Evolutionary conservation across 2,888 invertebrate genomes (phyloP).

Genomic region (Heliconius hortense): DNA sequence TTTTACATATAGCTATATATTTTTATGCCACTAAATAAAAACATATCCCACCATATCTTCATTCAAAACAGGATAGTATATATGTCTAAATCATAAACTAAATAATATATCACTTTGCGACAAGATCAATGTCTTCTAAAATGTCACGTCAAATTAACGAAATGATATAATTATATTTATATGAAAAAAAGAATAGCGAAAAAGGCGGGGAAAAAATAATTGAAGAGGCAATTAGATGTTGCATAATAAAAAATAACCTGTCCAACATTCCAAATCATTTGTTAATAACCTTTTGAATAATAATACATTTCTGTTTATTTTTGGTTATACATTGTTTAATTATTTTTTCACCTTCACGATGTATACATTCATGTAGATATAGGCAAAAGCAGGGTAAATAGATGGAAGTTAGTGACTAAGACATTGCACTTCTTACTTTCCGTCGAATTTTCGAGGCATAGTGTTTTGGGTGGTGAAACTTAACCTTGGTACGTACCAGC

Average conservation of each 20-base stretch:
- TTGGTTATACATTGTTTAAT: neutral
- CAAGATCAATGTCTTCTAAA: neutral
- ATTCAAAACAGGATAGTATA: no score
- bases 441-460: no score
- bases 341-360: no score
- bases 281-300: slow-evolving; percentile 9
- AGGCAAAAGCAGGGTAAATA: no score
- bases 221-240: slow-evolving; percentile 14
- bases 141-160: neutral
- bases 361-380: no score
- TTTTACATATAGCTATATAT: no score
- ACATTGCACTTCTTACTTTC: no score
- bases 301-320: neutral
- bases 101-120: neutral
- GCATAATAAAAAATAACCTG: slow-evolving; percentile 16
- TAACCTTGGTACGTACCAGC: no score
- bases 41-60: neutral
- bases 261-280: slow-evolving; percentile 7
- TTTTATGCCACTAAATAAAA: neutral
- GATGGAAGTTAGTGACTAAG: no score
- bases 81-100: neutral
- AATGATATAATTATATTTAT: neutral
- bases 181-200: neutral
- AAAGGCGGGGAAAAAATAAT: neutral
- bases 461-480: no score